A percentile compares a stretch with the other conserved stretches of the same genome.
These are phyloP conservation scores for Tribolium castaneum DNA, from an alignment of 1,140 invertebrate genomes.

Conservation along the genomic window DNA sequence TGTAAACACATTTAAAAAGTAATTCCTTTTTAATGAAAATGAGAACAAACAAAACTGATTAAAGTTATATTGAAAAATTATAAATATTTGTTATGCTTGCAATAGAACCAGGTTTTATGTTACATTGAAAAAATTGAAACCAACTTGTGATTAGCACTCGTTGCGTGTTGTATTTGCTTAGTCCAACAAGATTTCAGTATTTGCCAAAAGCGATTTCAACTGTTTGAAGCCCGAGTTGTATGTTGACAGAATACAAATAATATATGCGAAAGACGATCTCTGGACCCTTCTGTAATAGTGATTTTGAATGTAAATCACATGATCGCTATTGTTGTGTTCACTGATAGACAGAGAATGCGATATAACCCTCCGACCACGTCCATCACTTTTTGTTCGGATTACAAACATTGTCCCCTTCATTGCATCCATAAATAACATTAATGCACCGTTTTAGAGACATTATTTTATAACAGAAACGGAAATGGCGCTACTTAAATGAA, in stretches of 20 bases:
- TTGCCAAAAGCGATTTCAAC: slow-evolving; percentile 23
- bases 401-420: background rate
- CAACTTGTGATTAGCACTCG: background rate
- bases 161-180: background rate
- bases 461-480: background rate
- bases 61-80: background rate
- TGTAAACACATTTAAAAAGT: background rate
- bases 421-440: background rate
- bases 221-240: slow-evolving; percentile 13
- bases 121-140: background rate
- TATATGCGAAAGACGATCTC: slow-evolving; percentile 33
- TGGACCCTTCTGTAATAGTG: slow-evolving; percentile 29
- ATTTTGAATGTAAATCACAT: slow-evolving; percentile 34
- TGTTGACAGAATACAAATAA: slow-evolving; percentile 33
- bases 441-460: background rate
- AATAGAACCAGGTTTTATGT: background rate
- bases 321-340: slow-evolving; percentile 13
- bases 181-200: slow-evolving; percentile 20
- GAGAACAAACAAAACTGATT: background rate
- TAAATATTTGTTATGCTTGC: background rate
- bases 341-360: slow-evolving; percentile 23
- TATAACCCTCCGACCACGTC: slow-evolving; percentile 2
- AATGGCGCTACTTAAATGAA: background rate
- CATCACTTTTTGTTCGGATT: slow-evolving; percentile 4
- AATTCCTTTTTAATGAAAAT: background rate